Base-by-base conservation (phyloP, 2,113 vertebrate species). In the Sminthopsis crassicaudata region DNA sequence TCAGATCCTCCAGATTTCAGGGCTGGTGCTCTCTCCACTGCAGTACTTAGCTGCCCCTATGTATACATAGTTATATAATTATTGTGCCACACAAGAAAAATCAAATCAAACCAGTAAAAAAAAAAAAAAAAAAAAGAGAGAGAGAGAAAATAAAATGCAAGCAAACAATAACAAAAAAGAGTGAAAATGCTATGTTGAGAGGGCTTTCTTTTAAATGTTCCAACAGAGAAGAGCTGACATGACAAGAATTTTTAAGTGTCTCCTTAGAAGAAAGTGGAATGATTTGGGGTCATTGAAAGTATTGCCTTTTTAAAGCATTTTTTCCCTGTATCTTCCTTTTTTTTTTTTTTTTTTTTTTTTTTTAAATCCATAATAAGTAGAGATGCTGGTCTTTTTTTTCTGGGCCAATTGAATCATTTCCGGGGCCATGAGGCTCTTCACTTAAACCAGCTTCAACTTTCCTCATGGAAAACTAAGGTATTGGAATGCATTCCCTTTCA, bases 401-500 rank as follows among this genome's bases (percentile, higher is more conserved):
- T 67, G 0, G n/a, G 48, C 46, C 55, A 94, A 92, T 67, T 91
- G 92, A 95, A 30, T 14, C 14, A 76, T 76, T 76, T 76, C 60
- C n/a, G 9, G 30, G 14, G 16, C 67, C 5, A 8, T 19, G 36
- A 14, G 36, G 16, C 30, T 67, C 57, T 36, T 67, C 30, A 12
- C 57, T 67, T n/a, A 16, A n/a, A n/a, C 36, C 6, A n/a, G 5
- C 36, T 36, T 76, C 5, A n/a, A 16, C 6, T 76, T 76, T n/a
- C 16, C 67, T 42, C 16, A 36, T n/a, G 36, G 60, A 76, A 76
- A 76, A 76, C 6, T 3, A 76, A 36, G 30, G 36, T 19, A n/a
- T 76, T 76, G 36, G 36, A 76, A 76, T 30, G 19, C 36, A 16
- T 12, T 16, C 60, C 30, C 4, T 36, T 8, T 36, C 14, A 76